A percentile compares a stretch with the other conserved stretches of the same genome.
phyloP scores from a whole-genome alignment of 2,888 invertebrate species.

The Sesia apiformis region DNA sequence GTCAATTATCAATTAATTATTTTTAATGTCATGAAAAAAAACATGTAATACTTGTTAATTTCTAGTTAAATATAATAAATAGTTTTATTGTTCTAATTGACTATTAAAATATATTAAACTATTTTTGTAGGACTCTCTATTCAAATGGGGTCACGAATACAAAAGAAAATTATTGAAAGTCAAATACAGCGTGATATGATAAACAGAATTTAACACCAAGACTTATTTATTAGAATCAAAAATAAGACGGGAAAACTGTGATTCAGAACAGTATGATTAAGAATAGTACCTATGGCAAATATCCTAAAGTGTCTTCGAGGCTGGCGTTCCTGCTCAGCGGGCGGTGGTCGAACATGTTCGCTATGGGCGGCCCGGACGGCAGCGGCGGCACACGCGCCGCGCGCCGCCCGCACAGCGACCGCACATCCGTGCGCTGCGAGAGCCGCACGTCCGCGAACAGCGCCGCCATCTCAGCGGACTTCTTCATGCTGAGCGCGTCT shows the following conservation, averaged over 20 bases:
- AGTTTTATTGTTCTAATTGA: no score
- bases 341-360: constrained; percentile 49
- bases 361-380: constrained; percentile 30
- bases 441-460: constrained; percentile 85
- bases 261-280: not conserved
- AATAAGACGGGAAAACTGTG: not conserved
- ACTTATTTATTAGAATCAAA: not conserved
- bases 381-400: constrained; percentile 21
- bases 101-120: no score
- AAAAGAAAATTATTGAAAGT: no score
- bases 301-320: constrained; percentile 78
- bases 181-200: no score
- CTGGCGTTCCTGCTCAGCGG: constrained; percentile 64
- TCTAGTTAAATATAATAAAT: no score
- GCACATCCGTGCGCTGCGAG: constrained; percentile 80
- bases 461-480: constrained; percentile 91
- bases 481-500: constrained; percentile 88
- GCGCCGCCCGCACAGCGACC: constrained; percentile 41
- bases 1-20: no score
- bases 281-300: constrained; percentile 61
- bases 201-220: not conserved
- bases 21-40: no score
- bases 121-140: no score
- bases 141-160: no score
- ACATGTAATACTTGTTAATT: no score